Base-by-base conservation (phyloP, 2,113 vertebrate species). In the Xiphophorus maculatus region DNA sequence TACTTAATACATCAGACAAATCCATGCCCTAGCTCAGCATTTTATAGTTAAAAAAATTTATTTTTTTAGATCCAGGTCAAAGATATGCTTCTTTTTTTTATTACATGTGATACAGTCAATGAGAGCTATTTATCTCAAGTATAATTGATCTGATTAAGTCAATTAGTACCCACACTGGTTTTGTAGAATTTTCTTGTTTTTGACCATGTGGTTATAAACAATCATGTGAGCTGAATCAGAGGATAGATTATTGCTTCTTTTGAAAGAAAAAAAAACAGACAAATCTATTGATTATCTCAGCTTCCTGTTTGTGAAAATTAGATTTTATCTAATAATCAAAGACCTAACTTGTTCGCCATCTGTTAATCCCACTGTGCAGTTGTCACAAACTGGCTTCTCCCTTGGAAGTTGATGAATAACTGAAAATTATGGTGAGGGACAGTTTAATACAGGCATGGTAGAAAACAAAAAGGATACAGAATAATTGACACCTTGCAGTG, bases 291-390 rank as follows among this genome's bases (percentile, higher is more conserved):
- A 58, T 77, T 51, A 74, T 64, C 33, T 66, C 64, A 68, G 69
- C 29, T 67, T 70, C 51, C 5, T 71, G 42, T 71, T 79, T 66
- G 68, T 3, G 14, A 33, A 84, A 80, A 81, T 80, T 73, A 4
- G 25, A 69, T 71, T 70, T 44, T 63, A 68, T 76, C 28, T 61
- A 61, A 73, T 79, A 79, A 82, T 37, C 28, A 22, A 8, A 54
- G 48, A 69, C 28, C 27, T 17, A n/a, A 40, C 71, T 63, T 14
- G 71, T 4, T 27, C 37, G 48, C 65, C 62, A 69, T 66, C 32
- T 78, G 60, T 74, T 74, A 84, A 74, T 81, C 61, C 73, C 37
- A 72, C 29, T 58, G 73, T 69, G 82, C 67, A 30, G 80, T 54
- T 40, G 60, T 69, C 70, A 37, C 66, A 72, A n/a, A 76, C 40